These are phyloP conservation scores for Urechis unicinctus DNA, from an alignment of 2,888 invertebrate genomes.

Conservation along the genomic window DNA sequence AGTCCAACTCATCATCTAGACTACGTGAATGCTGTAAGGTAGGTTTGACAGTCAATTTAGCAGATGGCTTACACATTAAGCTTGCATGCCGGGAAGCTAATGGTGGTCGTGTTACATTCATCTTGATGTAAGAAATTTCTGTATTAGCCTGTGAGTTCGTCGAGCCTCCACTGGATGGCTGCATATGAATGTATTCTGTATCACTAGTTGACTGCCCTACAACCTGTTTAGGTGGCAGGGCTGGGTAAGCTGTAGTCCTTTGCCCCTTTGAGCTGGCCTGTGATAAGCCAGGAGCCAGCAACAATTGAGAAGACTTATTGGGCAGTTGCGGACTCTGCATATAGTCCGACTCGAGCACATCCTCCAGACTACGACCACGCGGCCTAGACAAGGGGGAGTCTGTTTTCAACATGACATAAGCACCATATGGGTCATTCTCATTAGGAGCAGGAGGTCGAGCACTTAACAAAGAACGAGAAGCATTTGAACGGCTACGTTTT, in stretches of 20 bases:
- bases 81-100: no score
- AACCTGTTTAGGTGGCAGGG: not conserved
- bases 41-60: not conserved
- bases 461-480: not conserved
- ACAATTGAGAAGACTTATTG: not conserved
- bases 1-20: slow-evolving; percentile 11
- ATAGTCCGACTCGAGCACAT: not conserved
- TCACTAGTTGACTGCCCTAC: not conserved
- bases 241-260: not conserved
- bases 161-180: not conserved
- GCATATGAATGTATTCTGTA: not conserved
- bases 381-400: not conserved
- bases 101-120: no score
- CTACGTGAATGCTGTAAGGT: slow-evolving; percentile 10
- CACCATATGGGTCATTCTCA: not conserved
- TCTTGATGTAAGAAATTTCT: slow-evolving; percentile 1
- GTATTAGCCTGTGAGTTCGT: not conserved
- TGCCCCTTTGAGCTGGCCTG: not conserved
- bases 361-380: not conserved
- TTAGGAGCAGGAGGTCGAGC: not conserved
- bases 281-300: no score
- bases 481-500: not conserved
- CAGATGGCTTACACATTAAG: not conserved
- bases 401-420: not conserved
- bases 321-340: not conserved